A percentile compares a stretch with the other conserved stretches of the same genome.
Conservation (phyloP, 2,888 invertebrate genomes). For the Hemicrepidius hirtus region DNA sequence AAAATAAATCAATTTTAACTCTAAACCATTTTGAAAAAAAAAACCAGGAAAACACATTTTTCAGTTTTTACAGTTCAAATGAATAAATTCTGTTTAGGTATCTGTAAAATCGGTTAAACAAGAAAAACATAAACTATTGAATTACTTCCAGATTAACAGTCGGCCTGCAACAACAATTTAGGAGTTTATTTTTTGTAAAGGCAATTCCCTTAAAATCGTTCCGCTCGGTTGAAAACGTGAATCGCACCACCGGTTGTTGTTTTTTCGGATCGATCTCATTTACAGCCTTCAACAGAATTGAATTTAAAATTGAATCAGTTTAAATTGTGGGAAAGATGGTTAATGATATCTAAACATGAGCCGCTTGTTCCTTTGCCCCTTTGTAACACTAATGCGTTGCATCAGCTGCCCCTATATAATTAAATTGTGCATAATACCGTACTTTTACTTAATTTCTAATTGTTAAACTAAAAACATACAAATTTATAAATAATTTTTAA, state of each 20-base stretch:
- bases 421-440: constrained; percentile 11
- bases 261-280: constrained; percentile 56
- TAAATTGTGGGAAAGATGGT: constrained; percentile 54
- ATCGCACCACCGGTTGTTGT: constrained; percentile 54
- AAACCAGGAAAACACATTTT: no score
- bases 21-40: no score
- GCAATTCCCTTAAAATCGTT: constrained; percentile 45
- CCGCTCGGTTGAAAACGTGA: constrained; percentile 53
- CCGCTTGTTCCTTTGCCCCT: constrained; percentile 24
- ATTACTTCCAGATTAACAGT: constrained; percentile 26
- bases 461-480: neutral
- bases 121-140: constrained; percentile 21
- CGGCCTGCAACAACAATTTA: constrained; percentile 46
- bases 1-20: no score
- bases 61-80: no score
- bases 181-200: constrained; percentile 42
- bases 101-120: no score
- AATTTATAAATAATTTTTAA: no score
- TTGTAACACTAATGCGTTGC: constrained; percentile 26
- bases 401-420: constrained; percentile 38
- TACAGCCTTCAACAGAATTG: constrained; percentile 55
- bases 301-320: constrained; percentile 57
- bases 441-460: neutral
- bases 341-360: constrained; percentile 57
- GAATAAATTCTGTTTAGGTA: no score